phyloP scores from a whole-genome alignment of 2,888 invertebrate species.

The Hemithea aestivaria region DNA sequence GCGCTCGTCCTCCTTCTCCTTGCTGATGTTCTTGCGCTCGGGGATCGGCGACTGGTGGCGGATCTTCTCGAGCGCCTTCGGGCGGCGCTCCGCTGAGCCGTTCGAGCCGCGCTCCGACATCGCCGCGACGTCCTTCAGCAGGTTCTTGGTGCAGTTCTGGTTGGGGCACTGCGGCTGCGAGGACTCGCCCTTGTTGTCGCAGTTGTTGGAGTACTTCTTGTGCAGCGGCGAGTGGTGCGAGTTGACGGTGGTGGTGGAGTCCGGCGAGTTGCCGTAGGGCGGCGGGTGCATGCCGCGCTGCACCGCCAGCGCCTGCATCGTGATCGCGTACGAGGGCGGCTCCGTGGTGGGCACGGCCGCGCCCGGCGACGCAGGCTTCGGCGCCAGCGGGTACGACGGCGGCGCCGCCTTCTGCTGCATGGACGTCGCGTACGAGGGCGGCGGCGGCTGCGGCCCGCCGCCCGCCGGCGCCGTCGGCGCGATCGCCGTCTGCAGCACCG shows the following conservation, averaged over 20 bases:
- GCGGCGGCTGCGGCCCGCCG: conserved; percentile 82
- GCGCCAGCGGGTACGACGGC: conserved; percentile 72
- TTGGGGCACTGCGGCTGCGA: conserved; percentile 78
- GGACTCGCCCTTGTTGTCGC: conserved; percentile 68
- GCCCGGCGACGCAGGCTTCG: conserved; percentile 76
- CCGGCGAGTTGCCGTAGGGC: conserved; percentile 79
- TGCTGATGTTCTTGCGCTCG: conserved; percentile 93
- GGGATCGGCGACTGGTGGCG: conserved; percentile 97
- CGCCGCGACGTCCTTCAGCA: conserved; percentile 73
- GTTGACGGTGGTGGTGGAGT: conserved; percentile 58
- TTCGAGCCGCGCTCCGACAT: conserved; percentile 78
- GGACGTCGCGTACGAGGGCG: conserved; percentile 90
- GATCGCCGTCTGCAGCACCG: conserved; percentile 95
- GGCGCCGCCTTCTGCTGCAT: conserved; percentile 85
- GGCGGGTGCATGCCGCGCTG: conserved; percentile 84
- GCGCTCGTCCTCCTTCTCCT: conserved; percentile 92
- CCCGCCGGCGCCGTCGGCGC: conserved; percentile 93
- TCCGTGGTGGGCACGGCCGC: conserved; percentile 88
- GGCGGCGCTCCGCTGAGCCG: conserved; percentile 70
- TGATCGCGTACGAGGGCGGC: conserved; percentile 94
- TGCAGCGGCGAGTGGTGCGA: conserved; percentile 82
- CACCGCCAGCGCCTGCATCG: conserved; percentile 89
- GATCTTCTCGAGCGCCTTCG: conserved; percentile 83
- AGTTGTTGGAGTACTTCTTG: conserved; percentile 83
- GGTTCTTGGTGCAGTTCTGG: conserved; percentile 73